Evolutionary conservation across 1,140 invertebrate species (phyloP), one percentile per base, ranked within the genome.

Genomic region (Zaprionus taronus): DNA sequence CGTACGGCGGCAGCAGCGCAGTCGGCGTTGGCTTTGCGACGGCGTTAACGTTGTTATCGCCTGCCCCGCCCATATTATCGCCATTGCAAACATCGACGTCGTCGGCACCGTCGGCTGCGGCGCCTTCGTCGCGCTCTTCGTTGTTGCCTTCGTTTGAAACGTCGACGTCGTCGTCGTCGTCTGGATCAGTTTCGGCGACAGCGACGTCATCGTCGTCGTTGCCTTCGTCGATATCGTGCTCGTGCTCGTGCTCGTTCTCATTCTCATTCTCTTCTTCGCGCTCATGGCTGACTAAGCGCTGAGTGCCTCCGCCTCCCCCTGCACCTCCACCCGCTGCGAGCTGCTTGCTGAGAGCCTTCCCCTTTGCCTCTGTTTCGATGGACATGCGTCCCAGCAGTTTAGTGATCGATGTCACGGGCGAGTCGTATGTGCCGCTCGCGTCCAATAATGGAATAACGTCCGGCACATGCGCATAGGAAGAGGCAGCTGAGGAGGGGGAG

Each of bases 21-120:
- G 79, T 53, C 38, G 38, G 44, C 41, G 41, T 47, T 6, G 41
- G n/a, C 41, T 47, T 41, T 41, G 5, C 15, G 79, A 53, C 44
- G 34, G 51, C 71, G 63, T 62, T 41, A 64, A 61, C 55, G 65
- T 95, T 95, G 20, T 96, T 96, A 83, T 96, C 96, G 47, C 93
- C 93, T 80, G 93, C 82, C 71, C 70, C 87, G 81, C 90, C 91
- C 79, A 91, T 77, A 77, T 83, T 91, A 92, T 82, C 84, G 85
- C 84, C 74, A 80, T 56, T 72, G 75, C 65, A 62, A 69, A 66
- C 38, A 31, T 69, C 69, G 71, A 57, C 75, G 72, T 56, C 67
- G 77, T 70, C 56, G 75, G 47, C 64, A 70, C 24, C 73, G 36
- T 36, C 72, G 14, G 14, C 58, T 47, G 38, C 47, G 49, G 34